Percentiles rank a stretch among this genome's conserved stretches.
These are phyloP conservation scores for Entomobrya multifasciata DNA, from an alignment of 2,888 invertebrate species.

Conservation along the genomic window DNA sequence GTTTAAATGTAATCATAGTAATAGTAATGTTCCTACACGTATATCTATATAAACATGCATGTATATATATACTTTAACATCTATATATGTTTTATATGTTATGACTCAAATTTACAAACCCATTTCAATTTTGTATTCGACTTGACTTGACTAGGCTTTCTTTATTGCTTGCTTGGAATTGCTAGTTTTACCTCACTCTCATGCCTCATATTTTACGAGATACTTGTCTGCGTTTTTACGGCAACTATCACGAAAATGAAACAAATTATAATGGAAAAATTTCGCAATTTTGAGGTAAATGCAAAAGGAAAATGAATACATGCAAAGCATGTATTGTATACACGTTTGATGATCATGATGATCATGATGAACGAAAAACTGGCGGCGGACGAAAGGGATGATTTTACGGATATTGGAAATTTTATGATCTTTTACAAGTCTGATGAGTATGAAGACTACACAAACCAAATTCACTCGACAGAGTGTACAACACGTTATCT, in stretches of 20 bases:
- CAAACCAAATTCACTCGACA: no score
- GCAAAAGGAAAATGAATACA: slow-evolving; percentile 37
- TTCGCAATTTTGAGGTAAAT: slow-evolving; percentile 70
- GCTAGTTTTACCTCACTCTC: slow-evolving; percentile 61
- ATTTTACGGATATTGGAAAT: slow-evolving; percentile 75
- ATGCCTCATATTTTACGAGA: slow-evolving; percentile 74
- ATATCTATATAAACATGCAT: neutral
- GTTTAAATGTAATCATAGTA: neutral
- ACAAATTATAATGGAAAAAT: slow-evolving; percentile 73
- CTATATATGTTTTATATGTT: slow-evolving; percentile 5
- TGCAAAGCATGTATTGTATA: slow-evolving; percentile 20
- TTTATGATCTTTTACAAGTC: slow-evolving; percentile 62
- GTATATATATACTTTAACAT: neutral
- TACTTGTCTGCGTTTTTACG: slow-evolving; percentile 63
- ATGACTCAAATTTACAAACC: slow-evolving; percentile 64
- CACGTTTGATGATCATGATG: no score
- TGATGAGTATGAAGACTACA: slow-evolving; percentile 55
- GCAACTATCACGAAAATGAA: slow-evolving; percentile 66
- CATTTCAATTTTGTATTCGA: slow-evolving; percentile 71
- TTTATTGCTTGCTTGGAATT: slow-evolving; percentile 38
- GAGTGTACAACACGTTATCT: no score
- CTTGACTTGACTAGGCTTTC: neutral
- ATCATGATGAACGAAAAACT: no score
- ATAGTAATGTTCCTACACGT: neutral
- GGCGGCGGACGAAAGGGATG: slow-evolving; percentile 45